Evolutionary conservation across 2,113 vertebrate species (phyloP).

Genomic region (Crotalus horridus): DNA sequence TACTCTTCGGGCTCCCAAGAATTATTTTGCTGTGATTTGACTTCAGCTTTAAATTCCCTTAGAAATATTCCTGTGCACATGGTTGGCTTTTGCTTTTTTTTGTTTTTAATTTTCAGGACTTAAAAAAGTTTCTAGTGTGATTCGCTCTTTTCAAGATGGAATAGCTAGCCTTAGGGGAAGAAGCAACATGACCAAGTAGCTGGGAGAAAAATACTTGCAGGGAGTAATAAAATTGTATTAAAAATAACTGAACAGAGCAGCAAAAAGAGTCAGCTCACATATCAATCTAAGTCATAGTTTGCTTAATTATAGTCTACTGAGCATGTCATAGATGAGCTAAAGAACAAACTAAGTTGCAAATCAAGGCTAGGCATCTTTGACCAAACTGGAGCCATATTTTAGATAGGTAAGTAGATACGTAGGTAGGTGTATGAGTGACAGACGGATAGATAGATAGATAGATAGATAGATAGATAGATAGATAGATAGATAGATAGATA

Average conservation of each 20-base stretch:
- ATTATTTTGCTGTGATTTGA: conserved; percentile 3
- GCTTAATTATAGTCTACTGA: not conserved
- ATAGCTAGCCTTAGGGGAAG: not conserved
- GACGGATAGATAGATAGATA: not conserved
- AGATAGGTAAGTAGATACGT: not conserved
- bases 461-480: not conserved
- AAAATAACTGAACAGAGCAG: not conserved
- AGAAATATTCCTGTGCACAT: not conserved
- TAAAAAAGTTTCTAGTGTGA: not conserved
- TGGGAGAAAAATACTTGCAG: not conserved
- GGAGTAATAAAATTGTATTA: not conserved
- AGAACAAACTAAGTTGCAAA: not conserved
- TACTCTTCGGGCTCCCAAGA: not conserved
- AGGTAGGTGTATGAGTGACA: not conserved
- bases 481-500: not conserved
- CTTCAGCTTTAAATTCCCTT: not conserved
- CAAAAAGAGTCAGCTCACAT: not conserved
- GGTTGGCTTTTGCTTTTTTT: not conserved
- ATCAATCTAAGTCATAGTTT: not conserved
- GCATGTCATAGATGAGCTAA: not conserved
- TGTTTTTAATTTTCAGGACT: not conserved
- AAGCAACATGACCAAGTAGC: not conserved
- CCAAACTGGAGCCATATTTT: not conserved
- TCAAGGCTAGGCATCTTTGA: not conserved
- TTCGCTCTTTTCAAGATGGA: not conserved